These are phyloP conservation scores for Leptobrachium leishanense DNA, from an alignment of 2,113 vertebrate species.

Conservation along the genomic window DNA sequence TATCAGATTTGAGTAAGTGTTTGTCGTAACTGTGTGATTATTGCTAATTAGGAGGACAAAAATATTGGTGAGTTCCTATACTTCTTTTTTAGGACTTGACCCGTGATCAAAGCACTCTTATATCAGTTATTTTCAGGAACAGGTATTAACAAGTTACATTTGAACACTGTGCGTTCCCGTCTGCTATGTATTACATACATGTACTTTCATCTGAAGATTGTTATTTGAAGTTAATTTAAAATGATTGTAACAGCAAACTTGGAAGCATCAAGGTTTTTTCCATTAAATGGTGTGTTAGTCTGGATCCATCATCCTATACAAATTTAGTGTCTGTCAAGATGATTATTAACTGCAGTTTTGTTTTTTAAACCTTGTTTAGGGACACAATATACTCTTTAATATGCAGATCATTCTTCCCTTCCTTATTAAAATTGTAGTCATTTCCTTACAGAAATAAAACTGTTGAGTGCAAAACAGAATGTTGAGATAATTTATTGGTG, in stretches of 20 bases:
- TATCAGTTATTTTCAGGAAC: no score
- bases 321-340: constrained; percentile 22
- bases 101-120: no score
- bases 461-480: constrained; percentile 33
- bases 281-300: constrained; percentile 13
- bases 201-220: no score
- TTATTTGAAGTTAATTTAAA: no score
- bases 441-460: constrained; percentile 36
- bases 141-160: no score
- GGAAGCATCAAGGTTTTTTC: constrained; percentile 13
- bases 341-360: constrained; percentile 33
- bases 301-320: neutral
- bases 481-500: constrained; percentile 44
- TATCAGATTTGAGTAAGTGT: no score
- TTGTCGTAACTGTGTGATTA: no score
- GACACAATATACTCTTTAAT: constrained; percentile 34
- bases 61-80: no score
- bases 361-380: constrained; percentile 31
- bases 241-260: neutral
- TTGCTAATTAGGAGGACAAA: no score
- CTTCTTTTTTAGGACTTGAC: no score
- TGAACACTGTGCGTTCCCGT: no score
- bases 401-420: constrained; percentile 31
- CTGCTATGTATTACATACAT: no score
- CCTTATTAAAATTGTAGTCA: constrained; percentile 43